These are phyloP conservation scores for Ametastegia equiseti DNA, from an alignment of 2,888 invertebrate genomes.

Conservation along the genomic window DNA sequence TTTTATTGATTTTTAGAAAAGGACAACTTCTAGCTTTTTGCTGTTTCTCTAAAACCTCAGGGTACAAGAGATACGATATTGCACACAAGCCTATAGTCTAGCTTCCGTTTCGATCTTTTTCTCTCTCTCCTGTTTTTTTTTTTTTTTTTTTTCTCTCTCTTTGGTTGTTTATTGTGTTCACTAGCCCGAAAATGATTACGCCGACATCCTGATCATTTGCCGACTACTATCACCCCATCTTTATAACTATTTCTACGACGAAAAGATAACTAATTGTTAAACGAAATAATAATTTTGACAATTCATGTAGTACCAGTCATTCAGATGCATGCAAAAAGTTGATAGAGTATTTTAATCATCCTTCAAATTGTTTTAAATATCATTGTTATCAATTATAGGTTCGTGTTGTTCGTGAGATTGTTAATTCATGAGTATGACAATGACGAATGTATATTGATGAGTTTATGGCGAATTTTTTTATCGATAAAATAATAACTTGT, in stretches of 20 bases:
- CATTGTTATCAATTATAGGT: neutral
- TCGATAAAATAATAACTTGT: constrained; percentile 3
- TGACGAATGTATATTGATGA: neutral
- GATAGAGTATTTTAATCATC: neutral
- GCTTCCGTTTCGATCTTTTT: neutral
- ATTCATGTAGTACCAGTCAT: neutral
- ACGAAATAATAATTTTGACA: neutral
- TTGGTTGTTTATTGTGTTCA: neutral
- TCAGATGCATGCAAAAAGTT: neutral
- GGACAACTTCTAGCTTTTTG: constrained; percentile 39
- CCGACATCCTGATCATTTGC: neutral
- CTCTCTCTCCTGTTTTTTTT: neutral
- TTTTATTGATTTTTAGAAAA: constrained; percentile 49
- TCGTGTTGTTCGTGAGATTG: neutral
- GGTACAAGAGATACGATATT: constrained; percentile 40
- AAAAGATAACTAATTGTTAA: neutral
- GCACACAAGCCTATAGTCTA: constrained; percentile 7
- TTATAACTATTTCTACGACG: neutral
- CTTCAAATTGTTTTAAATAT: neutral
- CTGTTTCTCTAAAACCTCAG: constrained; percentile 41
- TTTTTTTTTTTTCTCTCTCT: neutral
- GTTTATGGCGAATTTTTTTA: neutral
- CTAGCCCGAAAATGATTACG: neutral
- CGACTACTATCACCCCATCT: neutral
- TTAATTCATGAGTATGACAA: neutral